Conservation (phyloP, 2,888 invertebrate genomes). For the Bugulina stolonifera region DNA sequence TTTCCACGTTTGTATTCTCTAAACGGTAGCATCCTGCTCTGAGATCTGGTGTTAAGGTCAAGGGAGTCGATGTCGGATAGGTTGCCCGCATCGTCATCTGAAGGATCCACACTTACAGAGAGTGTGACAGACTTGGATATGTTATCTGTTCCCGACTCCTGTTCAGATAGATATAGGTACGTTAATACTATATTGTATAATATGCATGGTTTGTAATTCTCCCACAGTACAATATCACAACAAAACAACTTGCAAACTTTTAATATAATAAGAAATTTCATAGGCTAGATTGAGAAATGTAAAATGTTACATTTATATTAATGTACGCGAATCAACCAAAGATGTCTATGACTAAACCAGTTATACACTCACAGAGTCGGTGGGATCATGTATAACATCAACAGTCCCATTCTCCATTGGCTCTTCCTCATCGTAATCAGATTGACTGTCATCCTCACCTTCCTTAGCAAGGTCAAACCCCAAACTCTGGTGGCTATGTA, state of each 20-base stretch:
- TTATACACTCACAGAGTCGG: neutral
- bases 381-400: neutral
- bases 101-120: neutral
- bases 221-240: neutral
- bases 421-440: neutral
- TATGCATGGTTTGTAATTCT: neutral
- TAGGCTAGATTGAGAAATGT: no score
- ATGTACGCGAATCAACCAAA: no score
- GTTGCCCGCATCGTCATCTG: neutral
- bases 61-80: neutral
- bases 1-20: neutral
- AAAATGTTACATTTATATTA: no score
- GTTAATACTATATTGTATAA: neutral
- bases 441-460: neutral
- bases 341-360: no score
- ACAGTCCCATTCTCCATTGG: neutral
- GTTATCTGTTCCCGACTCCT: slow-evolving; percentile 14
- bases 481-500: neutral
- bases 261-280: neutral
- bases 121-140: slow-evolving; percentile 2
- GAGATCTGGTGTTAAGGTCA: neutral
- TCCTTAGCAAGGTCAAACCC: slow-evolving; percentile 1
- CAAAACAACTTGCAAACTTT: neutral
- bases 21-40: neutral
- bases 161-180: neutral